These are phyloP conservation scores for Phyto melanocephala DNA, from an alignment of 2,888 invertebrate genomes.

Conservation along the genomic window DNA sequence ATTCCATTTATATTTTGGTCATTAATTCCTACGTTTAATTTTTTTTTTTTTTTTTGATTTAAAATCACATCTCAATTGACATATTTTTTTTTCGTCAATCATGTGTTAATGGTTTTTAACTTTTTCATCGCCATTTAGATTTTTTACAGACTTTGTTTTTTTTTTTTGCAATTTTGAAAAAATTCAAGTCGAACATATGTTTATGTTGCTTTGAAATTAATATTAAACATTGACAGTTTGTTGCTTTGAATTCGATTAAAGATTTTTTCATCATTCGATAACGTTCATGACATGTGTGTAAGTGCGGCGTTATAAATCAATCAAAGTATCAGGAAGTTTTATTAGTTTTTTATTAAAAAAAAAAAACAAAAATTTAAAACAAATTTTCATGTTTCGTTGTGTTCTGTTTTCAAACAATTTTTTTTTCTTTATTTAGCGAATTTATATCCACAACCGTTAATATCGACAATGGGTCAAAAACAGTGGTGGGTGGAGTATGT, in stretches of 20 bases:
- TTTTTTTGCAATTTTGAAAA: not conserved
- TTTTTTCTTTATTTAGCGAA: not conserved
- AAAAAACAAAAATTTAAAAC: not conserved
- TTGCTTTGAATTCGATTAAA: constrained; percentile 14
- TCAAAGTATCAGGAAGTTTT: constrained; percentile 47
- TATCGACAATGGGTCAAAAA: not conserved
- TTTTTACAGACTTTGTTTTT: not conserved
- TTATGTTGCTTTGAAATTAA: constrained; percentile 61
- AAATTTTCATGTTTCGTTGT: not conserved
- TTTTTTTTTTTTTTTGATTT: not conserved
- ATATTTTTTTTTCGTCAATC: not conserved
- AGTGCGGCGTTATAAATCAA: constrained; percentile 54
- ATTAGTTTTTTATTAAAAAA: constrained; percentile 20
- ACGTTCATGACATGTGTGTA: not conserved
- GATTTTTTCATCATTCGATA: not conserved
- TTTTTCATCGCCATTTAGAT: not conserved
- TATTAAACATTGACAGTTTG: constrained; percentile 56
- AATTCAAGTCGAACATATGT: constrained; percentile 40
- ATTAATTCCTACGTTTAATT: not conserved
- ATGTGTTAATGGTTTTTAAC: not conserved
- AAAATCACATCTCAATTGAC: not conserved
- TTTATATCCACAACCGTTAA: not conserved
- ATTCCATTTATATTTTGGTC: not conserved
- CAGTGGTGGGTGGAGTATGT: too few species aligned
- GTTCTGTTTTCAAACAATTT: not conserved